Percentiles rank a stretch among this genome's conserved stretches.
These are phyloP conservation scores for Phylloscopus trochiloides DNA, from an alignment of 2,113 vertebrate genomes.

Conservation along the genomic window DNA sequence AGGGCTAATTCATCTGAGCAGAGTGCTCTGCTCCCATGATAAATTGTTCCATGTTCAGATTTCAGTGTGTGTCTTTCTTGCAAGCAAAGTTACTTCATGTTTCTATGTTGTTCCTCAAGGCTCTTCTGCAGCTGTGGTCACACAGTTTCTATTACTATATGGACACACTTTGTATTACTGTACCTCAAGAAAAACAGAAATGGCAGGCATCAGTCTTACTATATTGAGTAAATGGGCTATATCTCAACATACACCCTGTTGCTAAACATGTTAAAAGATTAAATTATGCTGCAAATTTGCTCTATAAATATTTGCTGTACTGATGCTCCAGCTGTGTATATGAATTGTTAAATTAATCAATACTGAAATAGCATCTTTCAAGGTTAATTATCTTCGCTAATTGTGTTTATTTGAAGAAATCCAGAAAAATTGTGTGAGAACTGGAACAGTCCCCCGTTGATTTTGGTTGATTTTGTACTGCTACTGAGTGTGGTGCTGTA, in stretches of 20 bases:
- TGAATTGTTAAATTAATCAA: not conserved
- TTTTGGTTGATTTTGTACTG: not conserved
- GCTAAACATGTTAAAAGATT: not conserved
- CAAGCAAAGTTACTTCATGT: not conserved
- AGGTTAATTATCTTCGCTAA: not conserved
- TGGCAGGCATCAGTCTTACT: not conserved
- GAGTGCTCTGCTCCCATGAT: not conserved
- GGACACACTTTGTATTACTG: not conserved
- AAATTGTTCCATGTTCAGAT: not conserved
- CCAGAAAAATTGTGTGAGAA: not conserved
- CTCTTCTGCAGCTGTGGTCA: not conserved
- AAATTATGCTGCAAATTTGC: not conserved
- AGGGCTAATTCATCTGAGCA: not conserved
- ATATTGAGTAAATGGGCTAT: not conserved
- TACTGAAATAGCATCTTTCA: not conserved
- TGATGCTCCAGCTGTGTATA: not conserved
- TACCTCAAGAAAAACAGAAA: not conserved
- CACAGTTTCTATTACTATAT: not conserved
- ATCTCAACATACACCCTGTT: not conserved
- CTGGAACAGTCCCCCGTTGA: not conserved
- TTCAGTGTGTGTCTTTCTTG: accelerated
- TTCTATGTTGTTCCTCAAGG: not conserved
- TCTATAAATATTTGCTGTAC: not conserved
- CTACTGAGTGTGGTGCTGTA: not conserved
- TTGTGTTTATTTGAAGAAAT: not conserved